Evolutionary conservation across 2,888 invertebrate species (phyloP).

Genomic region (Drosophila atripex): DNA sequence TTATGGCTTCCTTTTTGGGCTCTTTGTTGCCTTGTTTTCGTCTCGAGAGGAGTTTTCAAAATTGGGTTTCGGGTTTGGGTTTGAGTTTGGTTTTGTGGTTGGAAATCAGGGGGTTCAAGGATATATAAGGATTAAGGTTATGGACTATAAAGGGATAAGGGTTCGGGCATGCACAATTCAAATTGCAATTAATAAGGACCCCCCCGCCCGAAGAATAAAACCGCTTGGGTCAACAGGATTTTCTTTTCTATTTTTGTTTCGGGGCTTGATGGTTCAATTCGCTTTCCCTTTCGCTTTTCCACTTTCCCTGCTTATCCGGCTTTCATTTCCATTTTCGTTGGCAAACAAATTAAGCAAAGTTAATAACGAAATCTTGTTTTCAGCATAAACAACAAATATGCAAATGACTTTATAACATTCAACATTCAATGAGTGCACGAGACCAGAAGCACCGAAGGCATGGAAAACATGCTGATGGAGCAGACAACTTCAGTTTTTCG

Average conservation of each 20-base stretch:
- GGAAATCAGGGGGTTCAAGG: neutral
- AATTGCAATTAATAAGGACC: slow-evolving; percentile 58
- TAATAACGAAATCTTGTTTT: slow-evolving; percentile 77
- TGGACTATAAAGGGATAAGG: slow-evolving; percentile 7
- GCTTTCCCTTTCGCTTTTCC: slow-evolving; percentile 47
- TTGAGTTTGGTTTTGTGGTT: slow-evolving; percentile 14
- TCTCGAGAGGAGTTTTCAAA: slow-evolving; percentile 35
- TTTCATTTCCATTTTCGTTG: slow-evolving; percentile 41
- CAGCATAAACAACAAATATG: slow-evolving; percentile 76
- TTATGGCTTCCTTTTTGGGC: slow-evolving; percentile 53
- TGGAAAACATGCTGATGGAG: slow-evolving; percentile 53
- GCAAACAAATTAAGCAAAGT: slow-evolving; percentile 78
- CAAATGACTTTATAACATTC: slow-evolving; percentile 70
- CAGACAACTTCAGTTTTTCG: slow-evolving; percentile 38
- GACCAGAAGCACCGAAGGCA: slow-evolving; percentile 13
- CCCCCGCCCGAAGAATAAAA: slow-evolving; percentile 42
- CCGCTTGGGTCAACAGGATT: slow-evolving; percentile 72
- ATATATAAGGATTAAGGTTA: neutral
- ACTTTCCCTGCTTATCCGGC: neutral
- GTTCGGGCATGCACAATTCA: slow-evolving; percentile 34
- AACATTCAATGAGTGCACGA: slow-evolving; percentile 35
- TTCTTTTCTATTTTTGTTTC: slow-evolving; percentile 16
- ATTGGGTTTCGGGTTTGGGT: slow-evolving; percentile 16
- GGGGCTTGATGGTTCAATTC: slow-evolving; percentile 47
- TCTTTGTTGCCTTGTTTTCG: slow-evolving; percentile 17